Base-by-base conservation (phyloP, 2,797 vertebrate species). In the Phaenicophaeus curvirostris region DNA sequence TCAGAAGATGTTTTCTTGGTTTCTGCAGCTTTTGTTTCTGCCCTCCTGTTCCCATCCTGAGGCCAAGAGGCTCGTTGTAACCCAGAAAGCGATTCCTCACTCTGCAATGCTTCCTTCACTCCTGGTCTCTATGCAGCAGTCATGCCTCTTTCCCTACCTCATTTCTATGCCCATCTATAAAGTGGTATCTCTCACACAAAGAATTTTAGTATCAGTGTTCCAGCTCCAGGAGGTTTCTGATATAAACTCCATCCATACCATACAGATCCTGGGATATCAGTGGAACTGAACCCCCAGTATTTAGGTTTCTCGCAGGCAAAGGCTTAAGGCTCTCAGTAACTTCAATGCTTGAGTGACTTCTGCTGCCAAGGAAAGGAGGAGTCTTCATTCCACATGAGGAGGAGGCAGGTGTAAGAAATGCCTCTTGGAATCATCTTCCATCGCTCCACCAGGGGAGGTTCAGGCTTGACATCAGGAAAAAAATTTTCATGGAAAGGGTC, bases 191-290 rank as follows among this genome's bases (percentile, higher is more conserved):
- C 63, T 39, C 62, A 13, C 25, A 6, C 9, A 5, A 28, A 58
- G 41, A 21, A 41, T 71, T 67, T 42, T 12, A 6, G 31, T 31
- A 8, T 50, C 28, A 82, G 0, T 46, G 6, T 68, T n/a, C 35
- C 58, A 44, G 21, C 33, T 62, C 13, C 78, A 73, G 48, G 7
- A 46, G 28, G 5, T 35, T 50, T 41, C 14, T 62, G 5, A 41
- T 12, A 8, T 18, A 13, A 54, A 24, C 33, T 66, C 31, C 5
- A 30, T 11, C 54, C 18, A 3, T 33, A 20, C 33, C 23, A 0
- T 15, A 15, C 13, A 10, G n/a, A 15, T 39, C 37, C 23, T 9
- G 78, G 23, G 12, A 23, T 46, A 2, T 6, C 1, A 0, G 13
- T 20, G 44, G 50, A 68, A 20, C 59, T 4, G 33, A 61, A 24